These are phyloP conservation scores for Styela clava DNA, from an alignment of 23 tunicate genomes.

Conservation along the genomic window DNA sequence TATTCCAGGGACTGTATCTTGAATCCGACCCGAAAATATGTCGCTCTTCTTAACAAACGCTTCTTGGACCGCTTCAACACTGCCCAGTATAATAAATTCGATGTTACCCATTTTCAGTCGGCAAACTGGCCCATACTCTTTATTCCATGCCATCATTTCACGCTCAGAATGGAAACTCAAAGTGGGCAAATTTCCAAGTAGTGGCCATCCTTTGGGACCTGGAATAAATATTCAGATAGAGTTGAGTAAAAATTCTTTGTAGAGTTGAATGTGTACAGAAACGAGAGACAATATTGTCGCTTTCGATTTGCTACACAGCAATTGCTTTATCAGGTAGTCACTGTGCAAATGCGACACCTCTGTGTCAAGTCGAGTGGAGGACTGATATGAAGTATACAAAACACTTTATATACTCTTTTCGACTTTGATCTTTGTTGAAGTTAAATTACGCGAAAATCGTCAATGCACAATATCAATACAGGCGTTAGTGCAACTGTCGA, in stretches of 20 bases:
- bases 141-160: constrained; percentile 26
- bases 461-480: too few species aligned
- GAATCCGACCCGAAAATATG: constrained; percentile 35
- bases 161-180: constrained; percentile 34
- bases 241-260: background rate
- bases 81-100: constrained; percentile 32
- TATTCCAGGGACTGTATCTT: constrained; percentile 26
- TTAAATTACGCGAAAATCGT: too few species aligned
- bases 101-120: constrained; percentile 35
- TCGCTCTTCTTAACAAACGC: constrained; percentile 41
- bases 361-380: too few species aligned
- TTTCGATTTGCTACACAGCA: too few species aligned
- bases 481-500: too few species aligned
- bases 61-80: constrained; percentile 50
- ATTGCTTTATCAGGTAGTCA: too few species aligned
- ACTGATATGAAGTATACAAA: too few species aligned
- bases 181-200: constrained; percentile 29
- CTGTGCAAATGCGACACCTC: too few species aligned
- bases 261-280: too few species aligned
- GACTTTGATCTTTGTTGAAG: too few species aligned
- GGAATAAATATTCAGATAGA: background rate
- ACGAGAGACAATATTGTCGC: too few species aligned
- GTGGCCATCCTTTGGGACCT: constrained; percentile 11
- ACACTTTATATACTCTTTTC: too few species aligned
- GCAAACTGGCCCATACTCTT: constrained; percentile 48